Base-by-base conservation (phyloP, 2,888 invertebrate species). In the Theodoxus fluviatilis region DNA sequence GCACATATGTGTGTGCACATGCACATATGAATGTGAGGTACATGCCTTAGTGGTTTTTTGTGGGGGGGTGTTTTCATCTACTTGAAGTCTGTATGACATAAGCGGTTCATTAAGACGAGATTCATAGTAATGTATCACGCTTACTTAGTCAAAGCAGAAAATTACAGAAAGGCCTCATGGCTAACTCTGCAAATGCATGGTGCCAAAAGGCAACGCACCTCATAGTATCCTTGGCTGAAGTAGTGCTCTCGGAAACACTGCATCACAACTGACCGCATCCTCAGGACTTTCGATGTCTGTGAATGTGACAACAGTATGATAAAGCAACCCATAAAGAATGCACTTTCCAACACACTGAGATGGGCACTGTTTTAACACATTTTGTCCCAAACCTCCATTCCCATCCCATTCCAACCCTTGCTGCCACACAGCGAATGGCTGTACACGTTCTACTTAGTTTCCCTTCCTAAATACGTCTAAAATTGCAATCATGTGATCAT, bases 281-380 rank as follows among this genome's bases (percentile, higher is more conserved):
- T 92, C 40, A 99, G 88, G 66, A 98, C 93, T 84, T 94, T 94
- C 0, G 97, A 94, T 9, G 97, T 96, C 91, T 91, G 82, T 22
- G 88, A 86, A 73, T n/a, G n/a, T n/a, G n/a, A 70, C 33, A 52
- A 12, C 35, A 64, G 18, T 37, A 18, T n/a, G n/a, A n/a, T n/a
- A n/a, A n/a, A n/a, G n/a, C n/a, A n/a, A n/a, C n/a, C n/a, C n/a
- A n/a, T n/a, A 71, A 55, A 68, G 12, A 47, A 43, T 28, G 33
- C 0, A 64, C 3, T 18, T 7, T 25, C 28, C 28, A 1, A 57
- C 57, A 22, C 12, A 1, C 1, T 3, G 2, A 18, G 25, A 1
- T 4, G 1, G 15, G 31, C 22, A 59, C 4, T 31, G 25, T 7
- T 22, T 59, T 59, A 18, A n/a, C 28, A 7, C 18, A 28, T 59